Base-by-base conservation (phyloP, 64 coral and sea anemone genomes). In the Pocillopora verrucosa region DNA sequence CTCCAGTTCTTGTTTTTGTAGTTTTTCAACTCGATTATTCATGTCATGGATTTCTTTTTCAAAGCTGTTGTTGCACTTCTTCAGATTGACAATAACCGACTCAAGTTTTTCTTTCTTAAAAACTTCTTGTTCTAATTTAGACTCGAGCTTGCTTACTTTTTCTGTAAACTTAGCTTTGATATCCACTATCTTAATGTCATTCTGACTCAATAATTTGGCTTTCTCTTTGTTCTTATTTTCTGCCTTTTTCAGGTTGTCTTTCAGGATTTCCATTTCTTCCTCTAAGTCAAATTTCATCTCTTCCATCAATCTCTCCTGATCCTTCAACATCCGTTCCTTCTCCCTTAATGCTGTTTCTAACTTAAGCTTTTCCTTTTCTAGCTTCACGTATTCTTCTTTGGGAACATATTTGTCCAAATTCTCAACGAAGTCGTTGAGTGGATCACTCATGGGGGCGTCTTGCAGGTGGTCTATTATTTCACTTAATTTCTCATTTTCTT, bases 381-480 rank as follows among this genome's bases (percentile, higher is more conserved):
- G 20, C 36, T 51, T 80, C 36, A 92, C 20, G 58, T 87, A 92
- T 77, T 92, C 90, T 19, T 87, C 90, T 65, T 92, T 87, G 16
- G 90, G 83, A 20, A 87, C 83, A 26, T 86, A 86, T 56, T 87
- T 78, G 76, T 92, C 90, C 58, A 87, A 87, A 26, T 75, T 77
- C 65, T 78, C 90, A 73, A 92, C 76, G 58, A 92, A 80, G 13
- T 84, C 90, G 64, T 56, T 77, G 17, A 92, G n/a, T 51, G 83
- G 65, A 80, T 92, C 90, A 73, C 62, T 25, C 61, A 56, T 78
- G 1, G 90, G 83, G 38, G 25, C 61, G 15, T 87, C 62, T n/a
- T 80, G 82, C 83, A 92, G 68, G 65, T 92, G 90, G 76, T 92
- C 90, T 13, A 92, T 92, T 78, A 92, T 92, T 74, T 92, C 90